phyloP scores from a whole-genome alignment of 2,113 vertebrate genomes.

The Capreolus pygargus region DNA sequence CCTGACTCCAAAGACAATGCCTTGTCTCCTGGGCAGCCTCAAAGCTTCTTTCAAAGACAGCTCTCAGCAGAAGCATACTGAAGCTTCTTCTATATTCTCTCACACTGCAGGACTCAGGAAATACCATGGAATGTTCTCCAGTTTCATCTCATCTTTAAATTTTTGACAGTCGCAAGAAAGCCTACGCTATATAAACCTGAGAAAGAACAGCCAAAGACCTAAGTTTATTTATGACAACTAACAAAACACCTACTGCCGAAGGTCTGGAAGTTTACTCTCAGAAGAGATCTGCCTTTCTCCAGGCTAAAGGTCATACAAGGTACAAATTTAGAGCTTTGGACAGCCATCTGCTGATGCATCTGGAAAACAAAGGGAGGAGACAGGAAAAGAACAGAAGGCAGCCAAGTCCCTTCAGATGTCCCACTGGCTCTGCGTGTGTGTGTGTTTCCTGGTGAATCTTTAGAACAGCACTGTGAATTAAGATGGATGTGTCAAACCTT shows the following conservation, averaged over 20 bases:
- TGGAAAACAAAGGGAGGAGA: constrained; percentile 78
- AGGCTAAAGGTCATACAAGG: constrained; percentile 76
- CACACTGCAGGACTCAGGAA: neutral
- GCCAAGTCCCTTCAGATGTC: constrained; percentile 63
- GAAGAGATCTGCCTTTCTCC: constrained; percentile 70
- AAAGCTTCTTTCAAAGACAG: neutral
- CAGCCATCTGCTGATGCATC: constrained; percentile 78
- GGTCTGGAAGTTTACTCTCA: constrained; percentile 68
- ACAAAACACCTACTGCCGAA: constrained; percentile 27
- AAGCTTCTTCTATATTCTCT: neutral
- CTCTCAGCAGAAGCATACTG: neutral
- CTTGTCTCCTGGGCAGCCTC: neutral
- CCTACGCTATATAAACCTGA: neutral
- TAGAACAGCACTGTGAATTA: constrained; percentile 75
- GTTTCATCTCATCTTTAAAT: neutral
- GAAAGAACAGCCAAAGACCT: neutral
- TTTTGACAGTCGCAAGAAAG: neutral
- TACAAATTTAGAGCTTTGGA: constrained; percentile 74
- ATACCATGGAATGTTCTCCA: neutral
- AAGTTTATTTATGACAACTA: constrained; percentile 49
- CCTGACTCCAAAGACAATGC: neutral
- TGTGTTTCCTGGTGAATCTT: constrained; percentile 43
- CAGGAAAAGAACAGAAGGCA: constrained; percentile 78
- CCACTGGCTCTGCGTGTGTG: neutral
- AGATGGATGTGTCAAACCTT: constrained; percentile 57